A percentile compares a stretch with the other conserved stretches of the same genome.
Conservation (phyloP, 2,888 invertebrate genomes). For the Lobophora halterata region DNA sequence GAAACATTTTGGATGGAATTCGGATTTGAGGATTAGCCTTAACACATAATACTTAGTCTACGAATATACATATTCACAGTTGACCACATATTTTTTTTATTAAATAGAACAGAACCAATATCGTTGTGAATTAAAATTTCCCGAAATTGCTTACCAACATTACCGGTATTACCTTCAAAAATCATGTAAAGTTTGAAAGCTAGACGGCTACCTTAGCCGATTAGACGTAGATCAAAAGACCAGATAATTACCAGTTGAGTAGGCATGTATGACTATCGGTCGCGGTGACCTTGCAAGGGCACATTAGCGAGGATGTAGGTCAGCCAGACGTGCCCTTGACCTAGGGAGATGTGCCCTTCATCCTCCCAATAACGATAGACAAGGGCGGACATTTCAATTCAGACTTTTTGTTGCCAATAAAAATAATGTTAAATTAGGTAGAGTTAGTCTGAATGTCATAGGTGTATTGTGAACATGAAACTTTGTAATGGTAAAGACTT, state of each 20-base stretch:
- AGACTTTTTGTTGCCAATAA: conserved; percentile 24
- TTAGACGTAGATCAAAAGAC: conserved; percentile 29
- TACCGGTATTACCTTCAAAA: too few species aligned
- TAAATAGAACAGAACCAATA: too few species aligned
- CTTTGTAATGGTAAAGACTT: too few species aligned
- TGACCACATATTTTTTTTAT: too few species aligned
- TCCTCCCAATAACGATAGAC: conserved; percentile 55
- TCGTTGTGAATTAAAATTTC: too few species aligned
- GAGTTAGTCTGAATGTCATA: conserved; percentile 1
- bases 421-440: conserved; percentile 7
- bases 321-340: conserved; percentile 73
- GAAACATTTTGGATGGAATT: too few species aligned
- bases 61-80: too few species aligned
- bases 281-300: conserved; percentile 55
- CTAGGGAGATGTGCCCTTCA: conserved; percentile 63
- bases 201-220: conserved; percentile 4
- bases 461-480: neutral
- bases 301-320: conserved; percentile 68
- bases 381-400: conserved; percentile 44
- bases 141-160: too few species aligned
- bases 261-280: conserved; percentile 44
- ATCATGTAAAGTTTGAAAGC: too few species aligned
- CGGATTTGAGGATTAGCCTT: too few species aligned
- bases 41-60: too few species aligned
- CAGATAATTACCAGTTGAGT: conserved; percentile 41